Base-by-base conservation (phyloP, 2,888 invertebrate genomes). In the Clusia tigrina region DNA sequence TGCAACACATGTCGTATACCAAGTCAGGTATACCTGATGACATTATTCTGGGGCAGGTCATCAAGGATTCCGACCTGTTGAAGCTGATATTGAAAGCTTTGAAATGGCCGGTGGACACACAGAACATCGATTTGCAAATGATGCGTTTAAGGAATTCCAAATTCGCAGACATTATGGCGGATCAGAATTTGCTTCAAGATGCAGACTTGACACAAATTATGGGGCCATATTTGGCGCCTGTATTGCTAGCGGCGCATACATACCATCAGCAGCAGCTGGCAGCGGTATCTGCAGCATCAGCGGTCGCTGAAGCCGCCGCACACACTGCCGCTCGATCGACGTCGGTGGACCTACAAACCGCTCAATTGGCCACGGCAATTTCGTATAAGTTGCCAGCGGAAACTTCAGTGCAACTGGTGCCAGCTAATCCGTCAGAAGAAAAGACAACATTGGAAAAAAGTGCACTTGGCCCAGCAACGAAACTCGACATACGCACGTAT, bases 41-140 rank as follows among this genome's bases (percentile, higher is more conserved):
- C 15, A 73, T 83, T 53, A 72, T 79, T 22, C 67, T 83, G 42
- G 83, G 83, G 1, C 78, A 79, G 62, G 81, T 83, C 3, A 83
- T 83, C 24, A 78, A 80, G 48, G 83, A 83, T 71, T 73, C 77
- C 9, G 84, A 83, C 62, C 70, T 83, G n/a, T 62, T 83, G 10
- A 81, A 76, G 58, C 71, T 83, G n/a, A 84, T 83, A 60, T 67
- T 84, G 2, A 83, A 82, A 64, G 83, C 84, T 0, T 68, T 83
- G 0, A 82, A 84, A 68, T 83, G 83, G 83, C 80, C 82, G 3
- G 74, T 77, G 18, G 79, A 72, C 25, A 69, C 69, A 24, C 74
- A 71, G 15, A 81, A 79, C 32, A 71, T 81, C 55, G 77, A 78
- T 1, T 65, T 74, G 56, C 83, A 83, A 72, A 77, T 83, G 64